Evolutionary conservation across 2,888 invertebrate species (phyloP).

Genomic region (Nomada flava): DNA sequence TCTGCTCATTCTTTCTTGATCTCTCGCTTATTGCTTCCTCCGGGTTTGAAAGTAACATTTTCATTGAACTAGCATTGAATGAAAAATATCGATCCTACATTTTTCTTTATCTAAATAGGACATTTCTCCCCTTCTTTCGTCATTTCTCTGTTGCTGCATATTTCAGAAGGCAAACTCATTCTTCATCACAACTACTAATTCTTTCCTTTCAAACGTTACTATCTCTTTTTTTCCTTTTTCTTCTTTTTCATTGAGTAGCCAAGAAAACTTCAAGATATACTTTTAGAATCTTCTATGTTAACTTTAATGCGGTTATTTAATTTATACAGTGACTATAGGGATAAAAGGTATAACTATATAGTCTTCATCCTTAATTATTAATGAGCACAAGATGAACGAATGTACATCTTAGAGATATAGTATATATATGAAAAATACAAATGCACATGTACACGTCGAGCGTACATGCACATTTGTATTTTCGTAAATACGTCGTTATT

Average conservation of each 20-base stretch:
- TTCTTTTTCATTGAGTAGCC: slow-evolving; percentile 27
- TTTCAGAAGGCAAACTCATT: slow-evolving; percentile 36
- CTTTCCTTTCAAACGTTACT: slow-evolving; percentile 9
- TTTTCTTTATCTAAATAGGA: slow-evolving; percentile 40
- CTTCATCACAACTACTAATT: slow-evolving; percentile 17
- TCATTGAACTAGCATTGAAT: slow-evolving; percentile 23
- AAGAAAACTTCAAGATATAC: slow-evolving; percentile 54
- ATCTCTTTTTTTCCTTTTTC: slow-evolving; percentile 24
- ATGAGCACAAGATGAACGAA: slow-evolving; percentile 81
- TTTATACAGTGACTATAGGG: slow-evolving; percentile 66
- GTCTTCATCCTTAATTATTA: slow-evolving; percentile 76
- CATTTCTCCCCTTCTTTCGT: background rate
- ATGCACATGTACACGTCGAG: slow-evolving; percentile 39
- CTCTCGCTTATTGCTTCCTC: slow-evolving; percentile 46
- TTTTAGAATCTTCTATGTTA: slow-evolving; percentile 63
- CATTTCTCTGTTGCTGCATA: slow-evolving; percentile 5
- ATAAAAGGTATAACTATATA: slow-evolving; percentile 60
- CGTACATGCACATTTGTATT: slow-evolving; percentile 43
- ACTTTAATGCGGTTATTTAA: slow-evolving; percentile 63
- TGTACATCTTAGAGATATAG: slow-evolving; percentile 74
- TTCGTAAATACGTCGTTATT: slow-evolving; percentile 37
- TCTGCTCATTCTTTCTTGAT: slow-evolving; percentile 27
- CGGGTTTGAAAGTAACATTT: slow-evolving; percentile 46
- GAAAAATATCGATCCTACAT: slow-evolving; percentile 43
- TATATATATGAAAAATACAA: slow-evolving; percentile 61